These are phyloP conservation scores for Xenopus petersii DNA, from an alignment of 2,797 vertebrate genomes.

Conservation along the genomic window DNA sequence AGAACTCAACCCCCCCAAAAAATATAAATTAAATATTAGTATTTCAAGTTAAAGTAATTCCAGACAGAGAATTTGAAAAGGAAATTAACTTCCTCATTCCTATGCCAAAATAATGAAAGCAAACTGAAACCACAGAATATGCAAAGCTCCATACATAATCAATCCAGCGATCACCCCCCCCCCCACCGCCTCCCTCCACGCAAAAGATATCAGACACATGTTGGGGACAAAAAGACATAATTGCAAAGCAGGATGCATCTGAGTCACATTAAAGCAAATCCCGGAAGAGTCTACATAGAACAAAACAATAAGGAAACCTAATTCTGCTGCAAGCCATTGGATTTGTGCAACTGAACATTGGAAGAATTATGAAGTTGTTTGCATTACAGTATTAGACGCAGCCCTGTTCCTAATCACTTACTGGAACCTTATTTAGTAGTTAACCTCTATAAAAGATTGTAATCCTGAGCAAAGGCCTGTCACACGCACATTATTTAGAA, in stretches of 20 bases:
- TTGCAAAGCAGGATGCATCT: constrained; percentile 50
- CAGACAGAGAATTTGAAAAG: constrained; percentile 34
- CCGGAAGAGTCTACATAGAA: not conserved
- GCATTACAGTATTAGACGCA: constrained; percentile 64
- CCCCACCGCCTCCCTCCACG: not conserved
- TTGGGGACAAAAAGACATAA: constrained; percentile 6
- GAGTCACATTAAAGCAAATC: constrained; percentile 53
- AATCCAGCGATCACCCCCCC: constrained; percentile 44
- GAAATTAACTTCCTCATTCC: constrained; percentile 51
- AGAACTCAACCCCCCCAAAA: constrained; percentile 33
- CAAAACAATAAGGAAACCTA: not conserved
- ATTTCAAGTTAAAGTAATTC: constrained; percentile 45
- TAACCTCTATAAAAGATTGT: constrained; percentile 80
- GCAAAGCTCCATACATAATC: constrained; percentile 34
- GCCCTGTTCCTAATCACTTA: constrained; percentile 74
- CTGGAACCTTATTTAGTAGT: constrained; percentile 80
- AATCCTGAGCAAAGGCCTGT: constrained; percentile 70
- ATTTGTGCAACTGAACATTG: constrained; percentile 69
- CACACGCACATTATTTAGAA: constrained; percentile 79
- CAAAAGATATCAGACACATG: constrained; percentile 18
- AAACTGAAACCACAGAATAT: constrained; percentile 49
- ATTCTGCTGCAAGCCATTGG: constrained; percentile 48
- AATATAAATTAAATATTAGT: constrained; percentile 23
- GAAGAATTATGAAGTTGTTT: constrained; percentile 67
- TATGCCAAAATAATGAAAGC: constrained; percentile 52